phyloP scores from a whole-genome alignment of 2,797 vertebrate genomes.

The Anableps anableps region DNA sequence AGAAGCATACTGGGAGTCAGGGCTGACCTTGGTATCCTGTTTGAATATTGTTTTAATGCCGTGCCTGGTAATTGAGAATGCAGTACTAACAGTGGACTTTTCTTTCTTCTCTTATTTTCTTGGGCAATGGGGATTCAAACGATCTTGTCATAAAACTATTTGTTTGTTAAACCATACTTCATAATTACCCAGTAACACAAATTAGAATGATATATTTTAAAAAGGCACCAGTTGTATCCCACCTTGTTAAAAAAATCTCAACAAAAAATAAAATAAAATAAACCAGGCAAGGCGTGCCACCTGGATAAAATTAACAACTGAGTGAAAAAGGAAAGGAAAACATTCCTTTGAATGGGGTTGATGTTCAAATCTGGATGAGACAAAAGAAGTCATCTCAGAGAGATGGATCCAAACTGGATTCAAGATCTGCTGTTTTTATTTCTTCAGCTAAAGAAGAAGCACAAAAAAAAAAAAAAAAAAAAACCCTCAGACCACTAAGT shows the following conservation, averaged over 20 bases:
- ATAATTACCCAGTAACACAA: constrained; percentile 71
- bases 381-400: constrained; percentile 50
- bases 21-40: constrained; percentile 78
- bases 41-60: constrained; percentile 79
- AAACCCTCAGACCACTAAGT: not conserved
- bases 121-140: constrained; percentile 71
- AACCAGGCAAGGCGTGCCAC: constrained; percentile 7
- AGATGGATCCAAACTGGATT: constrained; percentile 60
- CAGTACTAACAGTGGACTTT: constrained; percentile 71
- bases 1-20: constrained; percentile 71
- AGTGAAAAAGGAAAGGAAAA: constrained; percentile 18
- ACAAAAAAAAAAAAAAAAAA: too few species aligned
- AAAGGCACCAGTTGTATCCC: not conserved
- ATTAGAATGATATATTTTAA: constrained; percentile 68
- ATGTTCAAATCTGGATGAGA: constrained; percentile 49
- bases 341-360: constrained; percentile 36
- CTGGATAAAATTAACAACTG: constrained; percentile 17
- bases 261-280: not conserved
- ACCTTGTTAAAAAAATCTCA: not conserved
- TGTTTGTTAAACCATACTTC: constrained; percentile 64
- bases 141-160: constrained; percentile 69
- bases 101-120: constrained; percentile 67
- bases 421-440: constrained; percentile 59
- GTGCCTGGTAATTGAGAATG: constrained; percentile 74
- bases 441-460: constrained; percentile 53